Conservation (phyloP, 2,113 vertebrate species). For the Alectura lathami region DNA sequence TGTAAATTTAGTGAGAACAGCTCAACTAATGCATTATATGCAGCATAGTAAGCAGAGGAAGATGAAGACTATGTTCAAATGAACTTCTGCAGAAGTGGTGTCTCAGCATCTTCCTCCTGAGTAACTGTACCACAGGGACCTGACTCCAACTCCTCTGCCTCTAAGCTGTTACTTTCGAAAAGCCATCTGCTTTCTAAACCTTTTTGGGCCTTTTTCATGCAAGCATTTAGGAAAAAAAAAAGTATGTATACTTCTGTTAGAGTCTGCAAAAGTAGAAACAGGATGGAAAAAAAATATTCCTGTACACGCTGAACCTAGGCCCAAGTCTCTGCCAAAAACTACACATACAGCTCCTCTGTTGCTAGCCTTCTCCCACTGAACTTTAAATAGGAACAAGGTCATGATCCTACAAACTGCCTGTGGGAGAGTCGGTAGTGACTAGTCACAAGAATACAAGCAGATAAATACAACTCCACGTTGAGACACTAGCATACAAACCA, state of each 20-base stretch:
- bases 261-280: background rate
- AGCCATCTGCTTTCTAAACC: background rate
- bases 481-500: background rate
- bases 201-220: background rate
- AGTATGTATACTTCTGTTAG: background rate
- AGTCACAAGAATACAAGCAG: background rate
- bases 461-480: background rate
- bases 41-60: background rate
- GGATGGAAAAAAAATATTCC: background rate
- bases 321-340: slow-evolving; percentile 20
- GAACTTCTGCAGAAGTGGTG: background rate
- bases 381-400: slow-evolving; percentile 43
- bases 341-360: background rate
- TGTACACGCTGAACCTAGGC: background rate
- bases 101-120: background rate
- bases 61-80: background rate
- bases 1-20: background rate
- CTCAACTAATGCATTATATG: background rate
- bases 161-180: background rate
- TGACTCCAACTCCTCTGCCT: background rate
- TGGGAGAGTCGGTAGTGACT: background rate
- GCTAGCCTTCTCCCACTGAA: background rate
- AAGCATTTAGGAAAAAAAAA: background rate
- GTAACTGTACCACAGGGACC: background rate
- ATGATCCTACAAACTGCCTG: background rate